Base-by-base conservation (phyloP, 2,797 vertebrate genomes). In the Lepus townsendii region DNA sequence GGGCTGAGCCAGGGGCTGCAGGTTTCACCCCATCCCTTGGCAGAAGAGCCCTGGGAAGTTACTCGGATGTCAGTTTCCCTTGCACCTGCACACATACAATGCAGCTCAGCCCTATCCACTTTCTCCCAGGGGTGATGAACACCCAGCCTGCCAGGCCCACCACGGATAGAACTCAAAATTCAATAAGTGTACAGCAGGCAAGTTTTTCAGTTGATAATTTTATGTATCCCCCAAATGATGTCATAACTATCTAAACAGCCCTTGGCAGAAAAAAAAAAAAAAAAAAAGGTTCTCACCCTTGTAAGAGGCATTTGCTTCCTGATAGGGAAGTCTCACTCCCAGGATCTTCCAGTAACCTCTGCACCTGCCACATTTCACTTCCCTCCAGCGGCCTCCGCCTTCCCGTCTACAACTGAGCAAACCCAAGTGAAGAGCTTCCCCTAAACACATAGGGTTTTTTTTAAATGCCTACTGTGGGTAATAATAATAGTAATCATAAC, bases 341-440 rank as follows among this genome's bases (percentile, higher is more conserved):
- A 71, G 32, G 20, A 5, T 84, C 69, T 30, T 42, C 78, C 30
- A 54, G 42, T 79, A 42, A 73, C 22, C 57, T 38, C 73, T 35
- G 20, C 24, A 30, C 38, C 54, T 42, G 57, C 38, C 17, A 19
- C 75, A 60, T 52, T 69, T 84, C 54, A 9, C 10, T 57, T 91
- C 27, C 50, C 32, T 80, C 54, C 20, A 24, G 16, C 71, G 32
- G 38, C 7, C 76, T 73, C 66, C 8, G 13, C 62, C 76, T 88
- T 47, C 65, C 42, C 47, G 5, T 60, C 60, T 83, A 52, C 68
- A 69, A 69, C n/a, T 65, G 75, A 86, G 38, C 69, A 93, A 90
- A 27, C 7, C 47, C 60, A 66, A 57, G 13, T 38, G 86, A 78
- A 95, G 71, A 76, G 35, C 11, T 92, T 90, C 86, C 72, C 72